Percentiles rank a stretch among this genome's conserved stretches.
Evolutionary conservation across 2,888 invertebrate genomes (phyloP).

Genomic region (Pachymerium ferrugineum): DNA sequence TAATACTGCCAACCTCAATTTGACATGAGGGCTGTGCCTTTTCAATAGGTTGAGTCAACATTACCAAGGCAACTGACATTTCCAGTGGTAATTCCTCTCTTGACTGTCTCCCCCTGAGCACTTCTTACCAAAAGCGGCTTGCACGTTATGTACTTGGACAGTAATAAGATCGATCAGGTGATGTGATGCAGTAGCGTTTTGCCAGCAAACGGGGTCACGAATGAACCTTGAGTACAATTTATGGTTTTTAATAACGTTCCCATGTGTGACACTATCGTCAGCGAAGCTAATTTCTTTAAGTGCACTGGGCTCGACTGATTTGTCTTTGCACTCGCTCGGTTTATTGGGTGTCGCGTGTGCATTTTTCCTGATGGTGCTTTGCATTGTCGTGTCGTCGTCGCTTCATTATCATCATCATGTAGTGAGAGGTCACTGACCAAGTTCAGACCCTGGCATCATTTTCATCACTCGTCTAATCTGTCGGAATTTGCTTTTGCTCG

Average conservation of each 20-base stretch:
- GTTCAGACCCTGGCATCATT: slow-evolving; percentile 3
- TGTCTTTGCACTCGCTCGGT: slow-evolving; percentile 27
- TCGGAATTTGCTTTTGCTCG: slow-evolving; percentile 20
- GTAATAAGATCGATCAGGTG: slow-evolving; percentile 27
- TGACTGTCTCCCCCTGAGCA: slow-evolving; percentile 18
- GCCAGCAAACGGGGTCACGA: slow-evolving; percentile 4
- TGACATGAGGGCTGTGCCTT: not conserved
- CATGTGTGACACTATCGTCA: slow-evolving; percentile 25
- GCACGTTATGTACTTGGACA: slow-evolving; percentile 23
- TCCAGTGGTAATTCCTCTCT: slow-evolving; percentile 18
- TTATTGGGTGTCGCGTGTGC: slow-evolving; percentile 22
- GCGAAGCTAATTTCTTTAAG: slow-evolving; percentile 24
- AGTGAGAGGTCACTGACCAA: slow-evolving; percentile 27
- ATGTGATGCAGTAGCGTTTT: slow-evolving; percentile 21
- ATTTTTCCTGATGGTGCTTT: slow-evolving; percentile 10
- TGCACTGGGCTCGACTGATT: slow-evolving; percentile 27
- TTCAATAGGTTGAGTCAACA: slow-evolving; percentile 17
- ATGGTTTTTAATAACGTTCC: slow-evolving; percentile 20
- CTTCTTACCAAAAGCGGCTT: slow-evolving; percentile 6
- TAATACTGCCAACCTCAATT: not conserved
- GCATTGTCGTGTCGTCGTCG: slow-evolving; percentile 22
- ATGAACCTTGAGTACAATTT: slow-evolving; percentile 17
- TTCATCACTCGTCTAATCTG: slow-evolving; percentile 27
- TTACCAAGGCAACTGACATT: slow-evolving; percentile 25
- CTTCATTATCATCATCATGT: slow-evolving; percentile 24